These are phyloP conservation scores for Promerops cafer DNA, from an alignment of 2,113 vertebrate genomes.

Conservation along the genomic window DNA sequence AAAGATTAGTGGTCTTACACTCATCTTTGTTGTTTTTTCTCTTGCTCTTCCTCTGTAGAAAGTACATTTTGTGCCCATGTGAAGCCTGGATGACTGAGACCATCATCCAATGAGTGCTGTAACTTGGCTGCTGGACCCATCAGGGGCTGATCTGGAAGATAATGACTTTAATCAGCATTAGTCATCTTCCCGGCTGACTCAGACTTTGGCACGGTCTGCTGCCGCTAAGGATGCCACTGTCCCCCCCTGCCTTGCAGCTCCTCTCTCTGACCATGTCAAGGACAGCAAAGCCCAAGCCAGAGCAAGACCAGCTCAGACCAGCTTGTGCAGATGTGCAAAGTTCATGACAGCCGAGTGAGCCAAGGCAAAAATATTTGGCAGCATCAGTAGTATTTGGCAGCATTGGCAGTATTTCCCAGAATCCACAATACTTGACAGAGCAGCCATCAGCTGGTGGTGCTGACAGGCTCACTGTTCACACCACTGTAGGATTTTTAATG, in stretches of 20 bases:
- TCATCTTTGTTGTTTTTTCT: not conserved
- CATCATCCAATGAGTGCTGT: not conserved
- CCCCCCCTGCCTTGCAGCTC: not conserved
- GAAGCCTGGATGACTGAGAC: not conserved
- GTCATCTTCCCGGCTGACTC: not conserved
- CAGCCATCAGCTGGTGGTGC: not conserved
- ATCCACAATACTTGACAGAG: not conserved
- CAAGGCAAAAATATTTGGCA: not conserved
- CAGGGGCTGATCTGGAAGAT: not conserved
- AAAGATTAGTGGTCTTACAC: constrained; percentile 31
- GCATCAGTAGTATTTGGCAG: not conserved
- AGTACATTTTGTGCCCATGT: not conserved
- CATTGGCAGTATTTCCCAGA: not conserved
- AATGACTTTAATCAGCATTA: not conserved
- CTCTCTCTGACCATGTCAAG: not conserved
- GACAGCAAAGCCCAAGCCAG: not conserved
- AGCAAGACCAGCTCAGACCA: not conserved
- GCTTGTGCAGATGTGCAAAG: constrained; percentile 6
- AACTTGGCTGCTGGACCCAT: not conserved
- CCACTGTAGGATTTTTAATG: not conserved
- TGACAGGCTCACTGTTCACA: not conserved
- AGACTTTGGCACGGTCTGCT: not conserved
- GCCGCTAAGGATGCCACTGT: not conserved
- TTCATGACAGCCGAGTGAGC: not conserved
- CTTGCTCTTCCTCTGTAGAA: not conserved